phyloP scores from a whole-genome alignment of 2,888 invertebrate species.

The Hypolimnas misippus region DNA sequence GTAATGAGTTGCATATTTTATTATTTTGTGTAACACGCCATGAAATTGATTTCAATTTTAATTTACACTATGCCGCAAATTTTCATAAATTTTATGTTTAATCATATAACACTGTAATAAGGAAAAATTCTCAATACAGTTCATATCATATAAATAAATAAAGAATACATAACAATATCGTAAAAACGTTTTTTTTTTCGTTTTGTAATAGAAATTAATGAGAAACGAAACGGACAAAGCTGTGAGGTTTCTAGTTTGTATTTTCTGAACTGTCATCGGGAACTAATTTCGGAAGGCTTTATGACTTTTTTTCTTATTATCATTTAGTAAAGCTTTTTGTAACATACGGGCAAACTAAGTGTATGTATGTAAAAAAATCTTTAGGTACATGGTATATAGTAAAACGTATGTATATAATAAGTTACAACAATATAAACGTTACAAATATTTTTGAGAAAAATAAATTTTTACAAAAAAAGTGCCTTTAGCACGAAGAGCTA shows the following conservation, averaged over 20 bases:
- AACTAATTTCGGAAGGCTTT: slow-evolving; percentile 81
- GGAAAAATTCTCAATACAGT: too few species aligned
- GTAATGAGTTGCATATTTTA: too few species aligned
- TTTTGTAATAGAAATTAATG: background rate
- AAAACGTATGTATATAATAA: background rate
- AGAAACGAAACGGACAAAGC: slow-evolving; percentile 15
- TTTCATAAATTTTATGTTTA: too few species aligned
- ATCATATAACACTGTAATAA: too few species aligned
- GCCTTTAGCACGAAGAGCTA: too few species aligned
- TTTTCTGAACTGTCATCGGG: slow-evolving; percentile 83
- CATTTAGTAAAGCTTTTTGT: slow-evolving; percentile 67
- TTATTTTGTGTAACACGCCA: too few species aligned
- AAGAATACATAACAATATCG: background rate
- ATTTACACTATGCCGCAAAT: too few species aligned
- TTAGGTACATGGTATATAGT: background rate
- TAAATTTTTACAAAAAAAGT: too few species aligned
- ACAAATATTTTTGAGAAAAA: too few species aligned
- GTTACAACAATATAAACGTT: background rate
- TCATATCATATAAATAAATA: too few species aligned
- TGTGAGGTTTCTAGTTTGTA: slow-evolving; percentile 24
- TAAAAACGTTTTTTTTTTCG: background rate
- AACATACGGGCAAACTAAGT: slow-evolving; percentile 42
- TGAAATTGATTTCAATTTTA: background rate
- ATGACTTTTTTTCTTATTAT: slow-evolving; percentile 74
- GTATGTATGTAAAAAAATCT: background rate